Conservation (phyloP, 2,113 vertebrate genomes). For the Centrocercus urophasianus region DNA sequence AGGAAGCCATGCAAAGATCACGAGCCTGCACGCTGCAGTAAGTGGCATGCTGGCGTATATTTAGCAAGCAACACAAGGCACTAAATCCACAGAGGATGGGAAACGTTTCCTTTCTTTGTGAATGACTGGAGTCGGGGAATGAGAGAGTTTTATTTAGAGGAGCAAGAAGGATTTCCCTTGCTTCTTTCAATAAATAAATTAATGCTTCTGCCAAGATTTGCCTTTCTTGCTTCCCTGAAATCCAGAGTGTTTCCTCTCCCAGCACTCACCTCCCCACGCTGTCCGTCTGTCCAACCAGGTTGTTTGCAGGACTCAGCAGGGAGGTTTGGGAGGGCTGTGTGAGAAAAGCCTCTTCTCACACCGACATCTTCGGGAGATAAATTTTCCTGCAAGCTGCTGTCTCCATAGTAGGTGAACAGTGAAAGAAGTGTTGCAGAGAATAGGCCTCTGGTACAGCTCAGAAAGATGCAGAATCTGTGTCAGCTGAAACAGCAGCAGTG, state of each 20-base stretch:
- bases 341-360: background rate
- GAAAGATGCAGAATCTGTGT: background rate
- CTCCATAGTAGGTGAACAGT: background rate
- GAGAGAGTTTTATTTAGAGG: background rate
- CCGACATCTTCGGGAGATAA: background rate
- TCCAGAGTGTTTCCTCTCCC: background rate
- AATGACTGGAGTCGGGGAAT: background rate
- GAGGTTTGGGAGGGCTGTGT: background rate
- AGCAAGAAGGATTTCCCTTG: background rate
- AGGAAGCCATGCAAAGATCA: constrained; percentile 42
- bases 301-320: background rate
- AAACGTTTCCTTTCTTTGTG: background rate
- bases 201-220: background rate
- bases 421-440: background rate
- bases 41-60: background rate
- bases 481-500: background rate
- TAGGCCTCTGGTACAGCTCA: background rate
- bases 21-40: constrained; percentile 3
- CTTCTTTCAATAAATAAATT: background rate
- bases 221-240: background rate
- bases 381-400: background rate
- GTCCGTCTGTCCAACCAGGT: background rate
- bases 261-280: background rate
- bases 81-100: background rate
- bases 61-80: background rate